These are phyloP conservation scores for Anarhynchus alexandrinus DNA, from an alignment of 2,113 vertebrate genomes.

Conservation along the genomic window DNA sequence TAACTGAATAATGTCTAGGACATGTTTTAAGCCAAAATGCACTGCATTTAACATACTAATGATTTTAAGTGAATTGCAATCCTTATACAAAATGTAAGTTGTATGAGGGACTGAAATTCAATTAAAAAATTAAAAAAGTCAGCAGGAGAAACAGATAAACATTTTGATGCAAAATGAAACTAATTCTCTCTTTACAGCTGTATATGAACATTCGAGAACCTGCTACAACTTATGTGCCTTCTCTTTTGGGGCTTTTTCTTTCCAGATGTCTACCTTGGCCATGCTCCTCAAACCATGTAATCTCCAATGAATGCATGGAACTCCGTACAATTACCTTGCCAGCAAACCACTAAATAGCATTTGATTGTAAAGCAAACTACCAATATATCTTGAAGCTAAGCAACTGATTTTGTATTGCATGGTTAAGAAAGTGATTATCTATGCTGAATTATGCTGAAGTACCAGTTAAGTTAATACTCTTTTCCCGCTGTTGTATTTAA, in stretches of 20 bases:
- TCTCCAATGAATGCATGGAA: background rate
- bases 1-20: background rate
- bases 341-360: background rate
- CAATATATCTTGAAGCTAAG: background rate
- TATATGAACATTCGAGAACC: background rate
- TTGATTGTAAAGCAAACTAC: background rate
- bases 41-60: slow-evolving; percentile 40
- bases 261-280: background rate
- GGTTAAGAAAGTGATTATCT: background rate
- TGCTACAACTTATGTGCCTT: background rate
- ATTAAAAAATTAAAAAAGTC: slow-evolving; percentile 4
- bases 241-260: background rate
- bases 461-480: background rate
- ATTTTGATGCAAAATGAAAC: slow-evolving; percentile 69
- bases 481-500: background rate
- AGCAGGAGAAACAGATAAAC: slow-evolving; percentile 37
- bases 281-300: background rate
- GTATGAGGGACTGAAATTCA: slow-evolving; percentile 22
- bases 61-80: slow-evolving; percentile 55
- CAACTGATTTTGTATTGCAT: background rate
- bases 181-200: slow-evolving; percentile 32
- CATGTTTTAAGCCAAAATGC: slow-evolving; percentile 43
- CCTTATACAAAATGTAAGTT: background rate
- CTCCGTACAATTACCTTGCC: background rate
- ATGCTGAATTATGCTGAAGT: background rate